Conservation (phyloP, 2,888 invertebrate genomes). For the Osmoderma eremita region DNA sequence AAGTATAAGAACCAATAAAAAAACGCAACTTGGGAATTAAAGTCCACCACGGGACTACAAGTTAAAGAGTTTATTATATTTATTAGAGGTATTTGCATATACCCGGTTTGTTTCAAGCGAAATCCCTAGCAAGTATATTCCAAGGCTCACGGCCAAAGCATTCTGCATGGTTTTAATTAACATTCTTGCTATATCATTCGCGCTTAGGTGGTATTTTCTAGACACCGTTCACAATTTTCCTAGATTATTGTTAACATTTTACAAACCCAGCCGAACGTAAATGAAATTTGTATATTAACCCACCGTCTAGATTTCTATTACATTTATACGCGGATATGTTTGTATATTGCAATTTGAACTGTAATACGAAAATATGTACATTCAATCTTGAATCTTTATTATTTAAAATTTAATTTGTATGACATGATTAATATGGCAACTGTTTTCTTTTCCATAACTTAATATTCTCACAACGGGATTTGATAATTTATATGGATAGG, state of each 20-base stretch:
- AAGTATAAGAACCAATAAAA: too few relatives aligned
- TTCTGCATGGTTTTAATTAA: constrained; percentile 23
- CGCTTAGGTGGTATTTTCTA: neutral
- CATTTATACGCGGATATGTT: too few relatives aligned
- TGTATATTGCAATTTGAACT: too few relatives aligned
- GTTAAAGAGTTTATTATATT: constrained; percentile 2
- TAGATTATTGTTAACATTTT: constrained; percentile 9
- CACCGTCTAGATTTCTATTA: neutral
- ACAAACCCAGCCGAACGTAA: neutral
- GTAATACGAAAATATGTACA: too few relatives aligned
- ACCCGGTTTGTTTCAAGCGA: constrained; percentile 8
- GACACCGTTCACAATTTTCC: neutral
- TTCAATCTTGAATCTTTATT: too few relatives aligned
- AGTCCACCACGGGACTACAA: too few relatives aligned
- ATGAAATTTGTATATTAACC: neutral
- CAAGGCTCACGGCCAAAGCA: constrained; percentile 5
- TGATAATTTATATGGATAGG: too few relatives aligned
- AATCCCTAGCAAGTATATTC: constrained; percentile 13
- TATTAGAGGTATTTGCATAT: constrained; percentile 14
- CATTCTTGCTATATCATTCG: constrained; percentile 27
- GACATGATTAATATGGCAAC: too few relatives aligned
- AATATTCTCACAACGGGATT: too few relatives aligned
- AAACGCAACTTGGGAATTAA: too few relatives aligned
- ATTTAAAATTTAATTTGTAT: too few relatives aligned
- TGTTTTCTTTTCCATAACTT: too few relatives aligned